phyloP scores from a whole-genome alignment of 1,140 invertebrate genomes.

The Coptotermes formosanus region DNA sequence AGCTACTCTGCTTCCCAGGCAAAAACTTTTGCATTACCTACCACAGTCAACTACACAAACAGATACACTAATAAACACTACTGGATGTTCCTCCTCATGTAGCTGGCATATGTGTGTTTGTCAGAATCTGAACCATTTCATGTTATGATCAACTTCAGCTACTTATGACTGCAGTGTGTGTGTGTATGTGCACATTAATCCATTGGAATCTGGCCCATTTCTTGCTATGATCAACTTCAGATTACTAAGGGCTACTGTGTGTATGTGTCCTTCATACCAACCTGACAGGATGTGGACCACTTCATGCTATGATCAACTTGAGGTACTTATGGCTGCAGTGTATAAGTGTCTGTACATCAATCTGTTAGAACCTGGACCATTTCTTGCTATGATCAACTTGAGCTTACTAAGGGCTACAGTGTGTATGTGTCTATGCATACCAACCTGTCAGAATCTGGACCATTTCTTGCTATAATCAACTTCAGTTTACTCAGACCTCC shows the following conservation, averaged over 20 bases:
- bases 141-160: constrained; percentile 79
- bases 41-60: too few species aligned
- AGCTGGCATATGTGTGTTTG: constrained; percentile 36
- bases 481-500: constrained; percentile 87
- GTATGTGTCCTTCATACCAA: too few species aligned
- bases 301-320: constrained; percentile 77
- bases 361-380: constrained; percentile 75
- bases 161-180: constrained; percentile 87
- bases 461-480: constrained; percentile 76
- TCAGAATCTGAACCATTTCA: constrained; percentile 77
- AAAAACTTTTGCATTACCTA: too few species aligned
- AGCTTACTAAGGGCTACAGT: constrained; percentile 82
- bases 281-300: constrained; percentile 74
- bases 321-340: too few species aligned
- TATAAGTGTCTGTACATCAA: too few species aligned
- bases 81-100: too few species aligned
- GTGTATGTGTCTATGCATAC: too few species aligned
- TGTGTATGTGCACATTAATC: constrained; percentile 42
- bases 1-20: too few species aligned
- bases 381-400: constrained; percentile 77
- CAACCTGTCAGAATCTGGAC: constrained; percentile 70
- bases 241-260: too few species aligned
- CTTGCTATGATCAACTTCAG: constrained; percentile 80
- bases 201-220: constrained; percentile 75
- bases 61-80: too few species aligned